Evolutionary conservation across 2,888 invertebrate genomes (phyloP).

Genomic region (Trachelus iudaicus): DNA sequence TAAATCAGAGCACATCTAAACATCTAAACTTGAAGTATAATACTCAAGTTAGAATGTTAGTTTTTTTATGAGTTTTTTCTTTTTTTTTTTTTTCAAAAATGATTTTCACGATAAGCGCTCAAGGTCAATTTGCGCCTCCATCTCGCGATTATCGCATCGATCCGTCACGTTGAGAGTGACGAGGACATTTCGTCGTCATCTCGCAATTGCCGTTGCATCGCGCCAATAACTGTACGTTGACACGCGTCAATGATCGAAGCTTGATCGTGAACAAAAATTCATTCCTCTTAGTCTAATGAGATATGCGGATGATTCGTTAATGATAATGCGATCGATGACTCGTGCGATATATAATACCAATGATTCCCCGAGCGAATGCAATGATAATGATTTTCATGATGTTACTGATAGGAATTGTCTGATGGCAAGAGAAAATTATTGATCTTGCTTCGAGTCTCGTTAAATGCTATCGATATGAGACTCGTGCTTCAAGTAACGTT

Average conservation of each 20-base stretch:
- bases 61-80: conserved; percentile 52
- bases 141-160: too few species aligned
- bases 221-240: background rate
- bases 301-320: background rate
- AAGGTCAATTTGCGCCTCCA: background rate
- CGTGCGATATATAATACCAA: background rate
- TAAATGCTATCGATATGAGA: background rate
- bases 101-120: background rate
- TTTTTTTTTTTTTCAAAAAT: conserved; percentile 1
- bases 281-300: background rate
- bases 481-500: conserved; percentile 49
- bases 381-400: background rate
- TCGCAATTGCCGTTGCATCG: background rate
- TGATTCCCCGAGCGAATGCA: background rate
- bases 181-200: too few species aligned
- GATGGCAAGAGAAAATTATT: background rate
- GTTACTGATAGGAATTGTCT: background rate
- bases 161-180: too few species aligned
- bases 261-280: background rate
- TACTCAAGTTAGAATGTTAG: conserved; percentile 64
- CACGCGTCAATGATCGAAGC: background rate
- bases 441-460: background rate
- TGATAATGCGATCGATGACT: background rate
- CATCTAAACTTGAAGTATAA: conserved; percentile 66
- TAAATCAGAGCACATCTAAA: conserved; percentile 67